A percentile compares a stretch with the other conserved stretches of the same genome.
Conservation (phyloP, 37 sponge, comb jelly and placozoan genomes). For the Crambe crambe region DNA sequence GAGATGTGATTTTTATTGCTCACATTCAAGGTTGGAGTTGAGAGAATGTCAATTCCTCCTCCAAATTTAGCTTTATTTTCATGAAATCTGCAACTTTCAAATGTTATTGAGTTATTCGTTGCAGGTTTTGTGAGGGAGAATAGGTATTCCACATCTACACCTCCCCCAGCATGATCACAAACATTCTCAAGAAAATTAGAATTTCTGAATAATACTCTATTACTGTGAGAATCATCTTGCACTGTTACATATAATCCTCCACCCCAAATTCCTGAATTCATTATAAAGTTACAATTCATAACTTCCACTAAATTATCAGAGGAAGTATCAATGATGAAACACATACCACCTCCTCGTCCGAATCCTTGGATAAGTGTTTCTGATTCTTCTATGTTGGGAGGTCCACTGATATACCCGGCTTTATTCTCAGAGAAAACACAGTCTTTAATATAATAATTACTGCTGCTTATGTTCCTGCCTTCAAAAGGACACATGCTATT, state of each 20-base stretch:
- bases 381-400: no score
- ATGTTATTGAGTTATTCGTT: background rate
- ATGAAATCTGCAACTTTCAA: background rate
- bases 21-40: background rate
- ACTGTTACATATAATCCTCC: slow-evolving; percentile 20
- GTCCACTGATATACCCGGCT: no score
- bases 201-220: background rate
- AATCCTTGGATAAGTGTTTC: background rate
- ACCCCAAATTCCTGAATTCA: slow-evolving; percentile 55
- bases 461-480: no score
- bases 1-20: background rate
- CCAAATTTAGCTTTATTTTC: background rate
- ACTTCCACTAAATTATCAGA: slow-evolving; percentile 24
- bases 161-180: background rate
- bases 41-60: background rate
- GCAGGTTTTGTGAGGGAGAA: background rate
- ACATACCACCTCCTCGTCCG: slow-evolving; percentile 53
- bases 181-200: background rate
- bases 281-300: slow-evolving; percentile 5
- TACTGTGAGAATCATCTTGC: background rate
- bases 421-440: no score
- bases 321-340: slow-evolving; percentile 22
- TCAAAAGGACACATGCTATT: no score
- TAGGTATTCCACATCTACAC: background rate
- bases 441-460: no score